Conservation (phyloP, 1,140 invertebrate genomes). For the Chlorops oryzae region DNA sequence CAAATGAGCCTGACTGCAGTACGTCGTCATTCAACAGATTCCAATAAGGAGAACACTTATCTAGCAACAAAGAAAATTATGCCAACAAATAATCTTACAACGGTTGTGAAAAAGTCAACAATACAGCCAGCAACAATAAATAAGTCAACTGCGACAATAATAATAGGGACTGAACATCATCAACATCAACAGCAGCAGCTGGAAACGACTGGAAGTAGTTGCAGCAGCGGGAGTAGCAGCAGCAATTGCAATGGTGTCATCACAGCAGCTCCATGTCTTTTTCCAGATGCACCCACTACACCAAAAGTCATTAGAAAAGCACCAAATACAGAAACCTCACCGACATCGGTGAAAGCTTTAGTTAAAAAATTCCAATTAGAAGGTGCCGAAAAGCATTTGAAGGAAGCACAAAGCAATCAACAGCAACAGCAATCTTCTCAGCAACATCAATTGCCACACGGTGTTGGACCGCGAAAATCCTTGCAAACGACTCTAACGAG, state of each 20-base stretch:
- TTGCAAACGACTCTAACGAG: too few species aligned
- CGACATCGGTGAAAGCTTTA: conserved; percentile 42
- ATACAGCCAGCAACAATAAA: background rate
- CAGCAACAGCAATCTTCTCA: conserved; percentile 4
- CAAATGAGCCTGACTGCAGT: conserved; percentile 13
- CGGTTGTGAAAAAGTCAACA: background rate
- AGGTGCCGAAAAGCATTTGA: too few species aligned
- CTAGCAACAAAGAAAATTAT: conserved; percentile 20
- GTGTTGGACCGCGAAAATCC: too few species aligned
- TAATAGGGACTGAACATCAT: background rate
- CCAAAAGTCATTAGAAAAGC: conserved; percentile 52
- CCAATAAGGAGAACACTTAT: conserved; percentile 44
- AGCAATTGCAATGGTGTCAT: conserved; percentile 5
- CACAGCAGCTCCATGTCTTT: conserved; percentile 35
- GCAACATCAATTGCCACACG: conserved; percentile 7
- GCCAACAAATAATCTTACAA: conserved; percentile 16
- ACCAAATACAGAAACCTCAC: conserved; percentile 33
- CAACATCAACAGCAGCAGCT: conserved; percentile 4
- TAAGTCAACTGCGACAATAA: conserved; percentile 6
- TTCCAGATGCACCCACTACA: conserved; percentile 56
- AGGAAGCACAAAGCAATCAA: background rate
- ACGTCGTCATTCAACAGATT: conserved; percentile 33
- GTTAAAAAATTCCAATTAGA: conserved; percentile 47
- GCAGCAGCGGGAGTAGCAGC: conserved; percentile 1
- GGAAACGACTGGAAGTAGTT: background rate